Conservation (phyloP, 2,113 vertebrate genomes). For the Paramormyrops kingsleyae region DNA sequence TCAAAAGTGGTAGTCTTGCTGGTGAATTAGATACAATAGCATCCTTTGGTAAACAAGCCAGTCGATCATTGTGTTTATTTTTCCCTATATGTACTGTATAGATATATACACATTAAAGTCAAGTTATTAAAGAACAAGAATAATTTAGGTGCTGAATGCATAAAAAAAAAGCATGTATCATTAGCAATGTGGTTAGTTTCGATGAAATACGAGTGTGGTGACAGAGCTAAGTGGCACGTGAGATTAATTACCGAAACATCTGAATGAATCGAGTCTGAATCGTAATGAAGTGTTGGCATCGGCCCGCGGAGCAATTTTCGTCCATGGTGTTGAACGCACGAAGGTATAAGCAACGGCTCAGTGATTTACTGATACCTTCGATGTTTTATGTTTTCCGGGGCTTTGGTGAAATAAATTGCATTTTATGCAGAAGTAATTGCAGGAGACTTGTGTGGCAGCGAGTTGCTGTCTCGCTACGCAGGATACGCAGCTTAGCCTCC, state of each 20-base stretch:
- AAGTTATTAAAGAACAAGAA: background rate
- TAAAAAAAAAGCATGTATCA: background rate
- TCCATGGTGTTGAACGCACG: background rate
- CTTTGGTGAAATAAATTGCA: constrained; percentile 40
- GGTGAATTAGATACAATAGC: background rate
- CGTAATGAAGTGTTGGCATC: background rate
- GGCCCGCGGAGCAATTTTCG: background rate
- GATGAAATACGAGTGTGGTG: background rate
- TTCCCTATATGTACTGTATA: background rate
- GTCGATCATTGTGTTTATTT: background rate
- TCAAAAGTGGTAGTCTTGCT: background rate
- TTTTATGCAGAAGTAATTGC: constrained; percentile 37
- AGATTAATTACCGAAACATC: background rate
- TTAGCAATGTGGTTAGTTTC: background rate
- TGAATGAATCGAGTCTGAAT: background rate
- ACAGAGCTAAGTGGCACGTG: background rate
- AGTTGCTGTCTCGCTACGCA: background rate
- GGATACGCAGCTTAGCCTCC: background rate
- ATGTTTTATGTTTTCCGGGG: constrained; percentile 41
- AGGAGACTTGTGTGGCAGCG: constrained; percentile 48
- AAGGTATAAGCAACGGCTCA: background rate
- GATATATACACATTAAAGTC: background rate
- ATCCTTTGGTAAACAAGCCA: background rate
- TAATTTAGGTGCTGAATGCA: background rate
- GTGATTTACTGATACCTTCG: constrained; percentile 28